Percentiles rank a stretch among this genome's conserved stretches.
Conservation (phyloP, 2,797 vertebrate genomes). For the Otus scops region DNA sequence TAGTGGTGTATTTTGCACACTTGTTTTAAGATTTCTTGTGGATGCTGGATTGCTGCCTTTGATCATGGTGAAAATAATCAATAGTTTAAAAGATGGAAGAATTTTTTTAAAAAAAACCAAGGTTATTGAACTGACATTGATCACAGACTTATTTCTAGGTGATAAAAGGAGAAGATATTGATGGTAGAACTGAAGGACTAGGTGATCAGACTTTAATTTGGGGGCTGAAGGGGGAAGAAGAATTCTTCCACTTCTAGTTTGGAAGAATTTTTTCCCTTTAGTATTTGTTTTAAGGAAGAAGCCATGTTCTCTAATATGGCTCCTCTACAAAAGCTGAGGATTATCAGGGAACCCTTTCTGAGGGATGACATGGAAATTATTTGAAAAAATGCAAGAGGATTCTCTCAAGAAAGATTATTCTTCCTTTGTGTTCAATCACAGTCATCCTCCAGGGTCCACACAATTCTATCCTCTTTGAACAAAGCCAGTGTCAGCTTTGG, state of each 20-base stretch:
- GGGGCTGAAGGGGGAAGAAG: rapidly evolving
- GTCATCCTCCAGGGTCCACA: not conserved
- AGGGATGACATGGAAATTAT: not conserved
- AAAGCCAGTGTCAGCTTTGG: not conserved
- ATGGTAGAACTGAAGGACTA: not conserved
- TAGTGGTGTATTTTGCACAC: not conserved
- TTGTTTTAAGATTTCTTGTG: not conserved
- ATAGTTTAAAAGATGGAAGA: not conserved
- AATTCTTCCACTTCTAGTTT: not conserved
- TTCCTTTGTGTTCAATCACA: not conserved
- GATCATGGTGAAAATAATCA: not conserved
- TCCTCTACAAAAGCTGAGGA: not conserved
- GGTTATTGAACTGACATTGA: not conserved
- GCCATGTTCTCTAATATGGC: not conserved
- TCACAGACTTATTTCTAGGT: not conserved
- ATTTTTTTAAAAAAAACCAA: no score
- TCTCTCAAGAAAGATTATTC: not conserved
- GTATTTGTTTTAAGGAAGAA: not conserved
- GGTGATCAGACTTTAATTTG: not conserved
- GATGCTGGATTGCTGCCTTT: not conserved
- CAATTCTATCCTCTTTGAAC: not conserved
- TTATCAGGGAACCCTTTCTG: not conserved
- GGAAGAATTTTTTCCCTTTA: not conserved
- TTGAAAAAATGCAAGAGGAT: not conserved
- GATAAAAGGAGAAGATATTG: not conserved